These are phyloP conservation scores for Drosophila eugracilis DNA, from an alignment of 1,140 invertebrate genomes.

Conservation along the genomic window DNA sequence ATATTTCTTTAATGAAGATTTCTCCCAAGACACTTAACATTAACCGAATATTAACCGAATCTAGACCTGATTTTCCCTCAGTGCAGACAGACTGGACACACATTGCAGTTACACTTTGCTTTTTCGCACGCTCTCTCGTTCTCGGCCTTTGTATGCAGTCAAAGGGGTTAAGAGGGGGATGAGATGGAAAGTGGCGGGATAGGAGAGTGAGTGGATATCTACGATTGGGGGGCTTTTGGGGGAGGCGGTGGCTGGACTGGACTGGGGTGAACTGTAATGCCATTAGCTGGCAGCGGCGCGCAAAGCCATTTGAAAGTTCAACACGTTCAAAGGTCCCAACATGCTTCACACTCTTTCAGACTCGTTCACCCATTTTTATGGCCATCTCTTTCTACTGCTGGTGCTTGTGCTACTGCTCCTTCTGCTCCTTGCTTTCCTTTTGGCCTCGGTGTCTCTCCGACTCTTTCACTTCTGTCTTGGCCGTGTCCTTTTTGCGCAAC, in stretches of 20 bases:
- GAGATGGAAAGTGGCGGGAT: background rate
- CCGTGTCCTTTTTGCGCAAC: constrained; percentile 79
- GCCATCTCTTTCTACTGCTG: constrained; percentile 27
- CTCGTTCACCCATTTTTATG: constrained; percentile 31
- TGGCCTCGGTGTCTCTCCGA: constrained; percentile 10
- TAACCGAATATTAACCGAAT: background rate
- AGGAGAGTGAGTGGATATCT: background rate
- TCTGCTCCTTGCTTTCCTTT: background rate
- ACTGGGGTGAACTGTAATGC: constrained; percentile 73
- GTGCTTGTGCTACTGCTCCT: background rate
- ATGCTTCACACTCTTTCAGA: constrained; percentile 62
- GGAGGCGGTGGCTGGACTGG: constrained; percentile 4
- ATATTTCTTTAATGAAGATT: too few relatives aligned
- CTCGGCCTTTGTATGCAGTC: constrained; percentile 67
- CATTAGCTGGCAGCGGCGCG: constrained; percentile 80
- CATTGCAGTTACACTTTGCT: constrained; percentile 71
- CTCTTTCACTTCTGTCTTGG: constrained; percentile 65
- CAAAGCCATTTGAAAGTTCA: constrained; percentile 83
- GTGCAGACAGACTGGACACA: constrained; percentile 46
- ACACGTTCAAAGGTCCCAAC: constrained; percentile 81
- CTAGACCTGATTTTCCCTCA: background rate
- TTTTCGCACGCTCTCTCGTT: constrained; percentile 57
- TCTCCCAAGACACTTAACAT: too few relatives aligned
- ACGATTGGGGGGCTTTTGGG: background rate
- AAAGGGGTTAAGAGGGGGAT: constrained; percentile 35